These are phyloP conservation scores for Turnix velox DNA, from an alignment of 2,113 vertebrate genomes.

Conservation along the genomic window DNA sequence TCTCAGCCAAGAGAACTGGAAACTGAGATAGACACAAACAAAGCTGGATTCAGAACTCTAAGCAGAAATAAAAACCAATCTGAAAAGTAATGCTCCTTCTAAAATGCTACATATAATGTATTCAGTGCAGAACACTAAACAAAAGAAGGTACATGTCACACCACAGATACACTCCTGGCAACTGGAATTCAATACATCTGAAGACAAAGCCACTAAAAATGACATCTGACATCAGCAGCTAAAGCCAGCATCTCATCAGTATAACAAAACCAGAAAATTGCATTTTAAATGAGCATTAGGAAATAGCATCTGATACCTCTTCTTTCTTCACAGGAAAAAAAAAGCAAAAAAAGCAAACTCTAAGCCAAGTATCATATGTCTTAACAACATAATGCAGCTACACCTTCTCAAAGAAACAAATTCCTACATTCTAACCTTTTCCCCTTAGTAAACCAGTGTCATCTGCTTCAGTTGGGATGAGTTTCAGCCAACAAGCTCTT, in stretches of 20 bases:
- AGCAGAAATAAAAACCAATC: not conserved
- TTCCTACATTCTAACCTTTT: not conserved
- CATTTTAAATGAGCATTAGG: not conserved
- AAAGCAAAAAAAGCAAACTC: not conserved
- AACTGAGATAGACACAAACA: not conserved
- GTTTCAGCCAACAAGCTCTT: slow-evolving; percentile 15
- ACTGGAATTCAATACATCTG: not conserved
- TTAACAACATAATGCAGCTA: not conserved
- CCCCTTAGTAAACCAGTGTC: not conserved
- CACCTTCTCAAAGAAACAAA: not conserved
- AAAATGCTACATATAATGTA: not conserved
- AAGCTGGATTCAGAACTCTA: not conserved
- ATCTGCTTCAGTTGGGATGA: not conserved
- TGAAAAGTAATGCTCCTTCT: not conserved
- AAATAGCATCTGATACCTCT: not conserved
- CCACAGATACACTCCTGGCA: not conserved
- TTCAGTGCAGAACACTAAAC: not conserved
- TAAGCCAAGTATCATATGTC: not conserved
- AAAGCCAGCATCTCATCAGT: not conserved
- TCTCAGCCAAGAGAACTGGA: not conserved
- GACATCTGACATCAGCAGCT: not conserved
- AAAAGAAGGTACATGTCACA: not conserved
- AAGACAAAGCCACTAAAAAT: not conserved
- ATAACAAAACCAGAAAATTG: not conserved
- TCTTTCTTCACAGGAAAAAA: not conserved